Conservation (phyloP, 2,888 invertebrate species). For the Phyto melanocephala region DNA sequence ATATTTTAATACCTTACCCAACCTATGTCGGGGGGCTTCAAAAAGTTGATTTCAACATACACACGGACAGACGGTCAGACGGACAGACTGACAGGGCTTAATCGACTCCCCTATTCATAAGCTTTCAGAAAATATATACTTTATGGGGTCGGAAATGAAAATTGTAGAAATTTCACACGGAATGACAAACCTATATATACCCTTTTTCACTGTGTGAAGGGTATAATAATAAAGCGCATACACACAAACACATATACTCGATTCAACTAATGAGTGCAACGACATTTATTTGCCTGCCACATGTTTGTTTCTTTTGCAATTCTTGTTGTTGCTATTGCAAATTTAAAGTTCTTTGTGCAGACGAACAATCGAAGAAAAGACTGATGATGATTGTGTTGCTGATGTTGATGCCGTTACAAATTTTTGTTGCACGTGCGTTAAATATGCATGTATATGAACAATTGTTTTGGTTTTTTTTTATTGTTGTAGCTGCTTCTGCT, state of each 20-base stretch:
- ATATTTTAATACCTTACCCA: no score
- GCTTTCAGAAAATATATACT: no score
- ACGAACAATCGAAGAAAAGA: no score
- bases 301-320: background rate
- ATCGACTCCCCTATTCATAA: no score
- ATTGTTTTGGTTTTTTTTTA: background rate
- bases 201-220: no score
- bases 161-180: no score
- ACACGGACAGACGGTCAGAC: no score
- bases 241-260: background rate
- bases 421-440: slow-evolving; percentile 64
- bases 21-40: no score
- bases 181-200: no score
- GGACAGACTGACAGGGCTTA: no score
- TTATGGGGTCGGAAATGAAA: no score
- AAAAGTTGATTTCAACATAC: no score
- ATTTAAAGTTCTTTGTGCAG: background rate
- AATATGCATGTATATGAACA: slow-evolving; percentile 31
- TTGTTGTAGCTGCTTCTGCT: slow-evolving; percentile 1
- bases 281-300: slow-evolving; percentile 57
- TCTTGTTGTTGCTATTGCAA: slow-evolving; percentile 12
- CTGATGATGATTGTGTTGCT: slow-evolving; percentile 48
- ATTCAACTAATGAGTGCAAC: slow-evolving; percentile 59
- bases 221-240: slow-evolving; percentile 18
- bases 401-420: slow-evolving; percentile 59